Percentiles rank a stretch among this genome's conserved stretches.
phyloP scores from a whole-genome alignment of 2,113 vertebrate species.

The Tachuris rubrigastra region DNA sequence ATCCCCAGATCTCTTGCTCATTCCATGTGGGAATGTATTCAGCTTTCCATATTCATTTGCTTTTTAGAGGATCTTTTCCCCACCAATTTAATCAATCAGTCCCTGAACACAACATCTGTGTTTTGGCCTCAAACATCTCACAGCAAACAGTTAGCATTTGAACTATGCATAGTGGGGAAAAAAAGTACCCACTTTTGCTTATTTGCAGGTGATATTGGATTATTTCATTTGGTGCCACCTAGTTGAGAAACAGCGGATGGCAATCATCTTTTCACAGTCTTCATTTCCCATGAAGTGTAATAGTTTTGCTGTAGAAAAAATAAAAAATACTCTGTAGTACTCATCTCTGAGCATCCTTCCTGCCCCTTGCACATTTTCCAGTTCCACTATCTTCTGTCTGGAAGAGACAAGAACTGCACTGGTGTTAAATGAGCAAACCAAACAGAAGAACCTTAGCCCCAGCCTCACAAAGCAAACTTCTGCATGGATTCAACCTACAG shows the following conservation, averaged over 20 bases:
- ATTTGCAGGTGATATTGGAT: background rate
- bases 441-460: background rate
- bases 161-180: background rate
- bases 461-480: background rate
- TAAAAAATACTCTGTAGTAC: background rate
- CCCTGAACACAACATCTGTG: background rate
- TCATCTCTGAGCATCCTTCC: background rate
- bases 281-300: background rate
- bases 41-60: fast-evolving
- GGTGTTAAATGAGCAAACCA: background rate
- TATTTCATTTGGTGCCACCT: conserved; percentile 31
- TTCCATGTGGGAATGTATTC: background rate
- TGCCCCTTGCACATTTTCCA: background rate
- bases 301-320: background rate
- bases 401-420: background rate
- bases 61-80: background rate
- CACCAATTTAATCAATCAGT: background rate
- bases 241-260: background rate
- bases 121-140: background rate
- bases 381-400: background rate
- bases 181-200: background rate
- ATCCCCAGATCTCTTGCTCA: background rate
- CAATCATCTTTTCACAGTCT: background rate
- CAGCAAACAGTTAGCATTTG: background rate
- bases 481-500: background rate